Evolutionary conservation across 2,113 vertebrate species (phyloP).

Genomic region (Xyrauchen texanus): DNA sequence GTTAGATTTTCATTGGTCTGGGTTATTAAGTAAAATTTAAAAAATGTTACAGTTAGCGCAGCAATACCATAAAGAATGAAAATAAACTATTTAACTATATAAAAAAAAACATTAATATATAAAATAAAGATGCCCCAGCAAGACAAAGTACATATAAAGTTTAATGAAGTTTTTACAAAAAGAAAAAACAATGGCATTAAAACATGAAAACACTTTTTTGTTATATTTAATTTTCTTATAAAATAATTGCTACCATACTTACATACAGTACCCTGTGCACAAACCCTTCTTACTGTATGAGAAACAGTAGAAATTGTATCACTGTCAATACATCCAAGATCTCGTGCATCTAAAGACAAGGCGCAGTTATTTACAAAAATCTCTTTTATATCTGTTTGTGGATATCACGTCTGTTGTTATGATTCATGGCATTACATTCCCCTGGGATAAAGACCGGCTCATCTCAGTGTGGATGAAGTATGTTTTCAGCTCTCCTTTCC

Average conservation of each 20-base stretch:
- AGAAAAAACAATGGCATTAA: conserved; percentile 78
- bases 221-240: conserved; percentile 82
- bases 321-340: conserved; percentile 75
- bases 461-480: conserved; percentile 97
- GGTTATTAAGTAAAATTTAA: too few relatives aligned
- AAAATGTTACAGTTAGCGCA: too few relatives aligned
- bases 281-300: conserved; percentile 62
- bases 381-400: conserved; percentile 70
- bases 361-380: conserved; percentile 77
- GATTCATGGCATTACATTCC: conserved; percentile 71
- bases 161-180: conserved; percentile 83
- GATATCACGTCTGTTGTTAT: conserved; percentile 16
- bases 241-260: conserved; percentile 80
- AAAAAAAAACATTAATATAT: not conserved
- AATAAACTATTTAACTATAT: not conserved
- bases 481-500: conserved; percentile 94
- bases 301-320: conserved; percentile 58
- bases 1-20: too few relatives aligned
- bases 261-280: conserved; percentile 71
- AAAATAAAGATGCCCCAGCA: conserved; percentile 60
- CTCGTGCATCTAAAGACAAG: conserved; percentile 69
- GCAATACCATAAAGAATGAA: too few relatives aligned
- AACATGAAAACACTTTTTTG: conserved; percentile 86
- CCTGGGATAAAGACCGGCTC: conserved; percentile 91
- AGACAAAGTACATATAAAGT: conserved; percentile 91